Conservation (phyloP, 1,140 invertebrate genomes). For the Drosophila nigrodunni region DNA sequence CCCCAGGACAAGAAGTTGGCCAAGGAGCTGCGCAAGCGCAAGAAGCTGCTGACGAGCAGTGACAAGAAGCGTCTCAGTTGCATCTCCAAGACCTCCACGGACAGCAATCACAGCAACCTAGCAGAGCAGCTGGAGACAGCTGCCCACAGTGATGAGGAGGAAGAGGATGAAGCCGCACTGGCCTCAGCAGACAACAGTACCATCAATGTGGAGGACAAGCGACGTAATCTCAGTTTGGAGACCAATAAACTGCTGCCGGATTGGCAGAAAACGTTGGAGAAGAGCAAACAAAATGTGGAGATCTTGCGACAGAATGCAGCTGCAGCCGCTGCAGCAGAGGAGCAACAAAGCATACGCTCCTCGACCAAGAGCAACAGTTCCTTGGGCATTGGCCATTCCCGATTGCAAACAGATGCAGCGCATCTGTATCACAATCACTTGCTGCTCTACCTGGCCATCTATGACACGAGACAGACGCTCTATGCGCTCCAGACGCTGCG, state of each 20-base stretch:
- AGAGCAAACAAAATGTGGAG: slow-evolving; percentile 83
- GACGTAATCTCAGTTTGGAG: slow-evolving; percentile 78
- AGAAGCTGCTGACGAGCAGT: slow-evolving; percentile 56
- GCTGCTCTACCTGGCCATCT: slow-evolving; percentile 92
- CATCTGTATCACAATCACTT: slow-evolving; percentile 94
- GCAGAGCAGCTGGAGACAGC: slow-evolving; percentile 43
- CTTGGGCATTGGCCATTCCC: slow-evolving; percentile 8
- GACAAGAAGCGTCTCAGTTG: slow-evolving; percentile 82
- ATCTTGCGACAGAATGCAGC: slow-evolving; percentile 76
- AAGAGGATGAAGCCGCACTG: slow-evolving; percentile 10
- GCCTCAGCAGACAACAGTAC: slow-evolving; percentile 31
- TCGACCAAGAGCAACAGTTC: slow-evolving; percentile 72
- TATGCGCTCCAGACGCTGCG: slow-evolving; percentile 92
- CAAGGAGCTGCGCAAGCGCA: slow-evolving; percentile 60
- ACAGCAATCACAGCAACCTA: slow-evolving; percentile 74
- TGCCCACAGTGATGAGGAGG: slow-evolving; percentile 48
- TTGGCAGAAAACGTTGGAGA: slow-evolving; percentile 78
- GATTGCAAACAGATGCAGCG: slow-evolving; percentile 78
- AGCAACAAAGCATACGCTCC: slow-evolving; percentile 65
- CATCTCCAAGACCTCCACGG: slow-evolving; percentile 81
- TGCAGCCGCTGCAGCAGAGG: slow-evolving; percentile 57
- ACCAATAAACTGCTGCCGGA: slow-evolving; percentile 70
- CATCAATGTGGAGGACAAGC: slow-evolving; percentile 83
- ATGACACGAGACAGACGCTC: slow-evolving; percentile 91
- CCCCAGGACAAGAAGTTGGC: slow-evolving; percentile 52